Percentiles rank a stretch among this genome's conserved stretches.
Conservation (phyloP, 2,888 invertebrate genomes). For the Escarpia spicata region DNA sequence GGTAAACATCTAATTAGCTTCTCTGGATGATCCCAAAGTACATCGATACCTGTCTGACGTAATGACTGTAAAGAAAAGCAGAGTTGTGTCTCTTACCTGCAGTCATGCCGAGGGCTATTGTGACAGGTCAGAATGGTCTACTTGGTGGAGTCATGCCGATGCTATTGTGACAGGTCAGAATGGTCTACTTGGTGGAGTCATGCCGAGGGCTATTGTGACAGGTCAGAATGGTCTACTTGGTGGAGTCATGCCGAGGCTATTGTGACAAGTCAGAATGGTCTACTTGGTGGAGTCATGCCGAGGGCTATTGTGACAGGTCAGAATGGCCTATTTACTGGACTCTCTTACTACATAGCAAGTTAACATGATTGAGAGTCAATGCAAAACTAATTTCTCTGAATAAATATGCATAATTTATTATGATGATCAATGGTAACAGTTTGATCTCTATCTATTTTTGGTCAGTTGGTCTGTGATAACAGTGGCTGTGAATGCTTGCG, state of each 20-base stretch:
- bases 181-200: neutral
- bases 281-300: neutral
- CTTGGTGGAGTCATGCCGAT: neutral
- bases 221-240: neutral
- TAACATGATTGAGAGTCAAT: neutral
- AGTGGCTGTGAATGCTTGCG: neutral
- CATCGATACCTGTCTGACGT: neutral
- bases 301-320: too few relatives aligned
- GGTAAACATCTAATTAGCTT: constrained; percentile 50
- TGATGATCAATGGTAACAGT: neutral
- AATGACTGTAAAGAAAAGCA: neutral
- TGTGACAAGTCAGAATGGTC: too few relatives aligned
- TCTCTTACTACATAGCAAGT: neutral
- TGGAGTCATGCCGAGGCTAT: neutral
- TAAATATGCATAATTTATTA: neutral
- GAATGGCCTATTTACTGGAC: neutral
- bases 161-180: too few relatives aligned
- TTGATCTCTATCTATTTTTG: neutral
- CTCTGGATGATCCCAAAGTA: neutral
- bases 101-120: too few relatives aligned
- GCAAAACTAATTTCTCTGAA: neutral
- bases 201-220: too few relatives aligned
- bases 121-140: neutral
- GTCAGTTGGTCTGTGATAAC: neutral
- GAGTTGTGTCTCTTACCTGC: too few relatives aligned